These are phyloP conservation scores for Potorous gilbertii DNA, from an alignment of 2,797 vertebrate genomes.

Conservation along the genomic window DNA sequence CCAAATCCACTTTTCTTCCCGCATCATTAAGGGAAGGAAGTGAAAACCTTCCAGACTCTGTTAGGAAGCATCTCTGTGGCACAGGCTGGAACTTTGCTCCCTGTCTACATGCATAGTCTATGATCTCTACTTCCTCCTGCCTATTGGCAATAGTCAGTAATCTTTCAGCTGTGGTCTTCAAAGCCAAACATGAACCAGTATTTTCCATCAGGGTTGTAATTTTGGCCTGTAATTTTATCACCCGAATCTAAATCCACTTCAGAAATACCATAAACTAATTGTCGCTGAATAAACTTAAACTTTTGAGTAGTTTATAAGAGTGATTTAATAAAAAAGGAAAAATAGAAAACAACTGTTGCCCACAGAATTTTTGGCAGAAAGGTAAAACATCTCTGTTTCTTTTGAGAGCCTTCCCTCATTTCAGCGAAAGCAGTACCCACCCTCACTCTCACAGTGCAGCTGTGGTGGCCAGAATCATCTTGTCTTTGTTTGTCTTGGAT, in stretches of 20 bases:
- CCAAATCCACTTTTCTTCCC: background rate
- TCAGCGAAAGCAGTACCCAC: constrained; percentile 55
- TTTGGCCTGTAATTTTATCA: constrained; percentile 89
- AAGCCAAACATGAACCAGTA: constrained; percentile 84
- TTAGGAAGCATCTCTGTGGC: constrained; percentile 63
- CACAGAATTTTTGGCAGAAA: constrained; percentile 83
- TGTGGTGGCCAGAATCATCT: constrained; percentile 47
- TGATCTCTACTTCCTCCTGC: constrained; percentile 80
- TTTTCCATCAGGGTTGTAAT: constrained; percentile 87
- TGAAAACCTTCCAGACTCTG: constrained; percentile 64
- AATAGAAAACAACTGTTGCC: constrained; percentile 87
- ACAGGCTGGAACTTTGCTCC: constrained; percentile 58
- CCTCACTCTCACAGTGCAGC: constrained; percentile 44
- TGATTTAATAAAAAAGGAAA: constrained; percentile 85
- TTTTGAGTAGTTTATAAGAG: constrained; percentile 83
- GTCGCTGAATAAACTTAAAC: constrained; percentile 85
- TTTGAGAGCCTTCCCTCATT: constrained; percentile 51
- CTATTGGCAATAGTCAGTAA: constrained; percentile 78
- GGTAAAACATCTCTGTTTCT: constrained; percentile 79
- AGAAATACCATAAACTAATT: constrained; percentile 88
- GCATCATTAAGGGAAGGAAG: constrained; percentile 60
- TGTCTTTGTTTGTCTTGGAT: constrained; percentile 77
- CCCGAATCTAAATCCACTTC: constrained; percentile 88
- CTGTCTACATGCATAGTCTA: constrained; percentile 37
- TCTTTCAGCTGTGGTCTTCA: constrained; percentile 85